Conservation (phyloP, 30 jellyfish, hydroid and myxozoan species). For the Aurelia sp. region DNA sequence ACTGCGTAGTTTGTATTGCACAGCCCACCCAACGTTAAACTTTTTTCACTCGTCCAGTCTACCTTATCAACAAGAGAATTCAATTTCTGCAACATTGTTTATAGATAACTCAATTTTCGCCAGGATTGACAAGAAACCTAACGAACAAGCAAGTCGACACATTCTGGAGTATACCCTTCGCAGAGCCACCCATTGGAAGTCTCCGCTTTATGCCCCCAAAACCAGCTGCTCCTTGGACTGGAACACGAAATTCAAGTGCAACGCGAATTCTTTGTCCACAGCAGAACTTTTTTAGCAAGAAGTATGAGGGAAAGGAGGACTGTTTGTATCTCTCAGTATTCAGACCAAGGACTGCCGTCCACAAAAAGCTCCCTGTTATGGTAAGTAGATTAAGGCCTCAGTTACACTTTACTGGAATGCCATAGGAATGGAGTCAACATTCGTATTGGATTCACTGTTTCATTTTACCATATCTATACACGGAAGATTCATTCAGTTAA, state of each 20-base stretch:
- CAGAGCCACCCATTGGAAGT: constrained; percentile 47
- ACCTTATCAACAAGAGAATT: too few species aligned
- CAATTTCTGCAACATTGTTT: too few species aligned
- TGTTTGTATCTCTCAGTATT: constrained; percentile 17
- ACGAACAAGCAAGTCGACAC: constrained; percentile 25
- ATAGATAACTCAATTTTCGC: background rate
- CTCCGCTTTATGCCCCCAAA: constrained; percentile 37
- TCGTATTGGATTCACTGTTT: too few species aligned
- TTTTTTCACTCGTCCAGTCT: too few species aligned
- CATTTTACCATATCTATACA: too few species aligned
- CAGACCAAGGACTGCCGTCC: constrained; percentile 18
- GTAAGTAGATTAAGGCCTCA: background rate
- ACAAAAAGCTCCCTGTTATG: constrained; percentile 22
- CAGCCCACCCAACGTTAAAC: too few species aligned
- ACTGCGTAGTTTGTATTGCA: too few species aligned
- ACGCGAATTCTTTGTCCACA: constrained; percentile 21
- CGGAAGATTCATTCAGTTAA: too few species aligned
- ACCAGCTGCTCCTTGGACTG: constrained; percentile 16
- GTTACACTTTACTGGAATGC: background rate
- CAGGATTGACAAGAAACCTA: background rate
- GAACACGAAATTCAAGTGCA: constrained; percentile 5
- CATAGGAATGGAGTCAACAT: too few species aligned
- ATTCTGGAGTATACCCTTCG: constrained; percentile 38
- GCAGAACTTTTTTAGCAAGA: background rate
- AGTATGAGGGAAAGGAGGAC: constrained; percentile 4